Conservation (phyloP, 2,888 invertebrate species). For the Drosophila siamana region DNA sequence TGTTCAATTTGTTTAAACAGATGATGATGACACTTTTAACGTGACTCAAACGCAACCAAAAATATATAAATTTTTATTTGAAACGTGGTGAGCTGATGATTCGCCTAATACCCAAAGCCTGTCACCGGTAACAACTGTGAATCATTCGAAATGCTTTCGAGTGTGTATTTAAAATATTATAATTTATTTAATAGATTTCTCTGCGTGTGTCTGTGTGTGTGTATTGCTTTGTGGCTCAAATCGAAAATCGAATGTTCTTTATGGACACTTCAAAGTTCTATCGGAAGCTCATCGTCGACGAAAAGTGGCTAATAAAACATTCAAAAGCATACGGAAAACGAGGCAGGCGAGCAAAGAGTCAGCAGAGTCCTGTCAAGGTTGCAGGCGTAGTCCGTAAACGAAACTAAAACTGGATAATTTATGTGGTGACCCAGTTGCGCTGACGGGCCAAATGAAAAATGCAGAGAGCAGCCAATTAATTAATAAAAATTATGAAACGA, state of each 20-base stretch:
- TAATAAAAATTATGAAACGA: slow-evolving; percentile 68
- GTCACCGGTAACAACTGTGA: slow-evolving; percentile 21
- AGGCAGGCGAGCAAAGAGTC: no score
- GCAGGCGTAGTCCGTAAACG: slow-evolving; percentile 37
- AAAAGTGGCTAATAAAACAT: slow-evolving; percentile 40
- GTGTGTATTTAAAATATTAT: slow-evolving; percentile 9
- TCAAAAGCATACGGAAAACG: slow-evolving; percentile 13
- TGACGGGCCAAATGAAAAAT: slow-evolving; percentile 29
- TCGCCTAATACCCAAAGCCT: background rate
- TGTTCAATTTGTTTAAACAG: background rate
- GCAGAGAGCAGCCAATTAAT: slow-evolving; percentile 65
- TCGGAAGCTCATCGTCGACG: slow-evolving; percentile 1
- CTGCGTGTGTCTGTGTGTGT: background rate
- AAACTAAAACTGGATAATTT: slow-evolving; percentile 54
- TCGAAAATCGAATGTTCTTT: slow-evolving; percentile 8
- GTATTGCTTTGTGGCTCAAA: no score
- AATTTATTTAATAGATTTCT: background rate
- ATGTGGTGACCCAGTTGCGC: slow-evolving; percentile 53
- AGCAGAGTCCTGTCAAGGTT: slow-evolving; percentile 22
- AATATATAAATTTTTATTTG: slow-evolving; percentile 1
- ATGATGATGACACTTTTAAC: background rate
- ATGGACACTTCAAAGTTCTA: slow-evolving; percentile 13
- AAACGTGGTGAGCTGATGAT: slow-evolving; percentile 3
- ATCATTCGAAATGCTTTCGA: slow-evolving; percentile 25
- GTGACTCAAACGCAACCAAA: slow-evolving; percentile 13